These are phyloP conservation scores for Xerus rutilus DNA, from an alignment of 2,797 vertebrate species.

Conservation along the genomic window DNA sequence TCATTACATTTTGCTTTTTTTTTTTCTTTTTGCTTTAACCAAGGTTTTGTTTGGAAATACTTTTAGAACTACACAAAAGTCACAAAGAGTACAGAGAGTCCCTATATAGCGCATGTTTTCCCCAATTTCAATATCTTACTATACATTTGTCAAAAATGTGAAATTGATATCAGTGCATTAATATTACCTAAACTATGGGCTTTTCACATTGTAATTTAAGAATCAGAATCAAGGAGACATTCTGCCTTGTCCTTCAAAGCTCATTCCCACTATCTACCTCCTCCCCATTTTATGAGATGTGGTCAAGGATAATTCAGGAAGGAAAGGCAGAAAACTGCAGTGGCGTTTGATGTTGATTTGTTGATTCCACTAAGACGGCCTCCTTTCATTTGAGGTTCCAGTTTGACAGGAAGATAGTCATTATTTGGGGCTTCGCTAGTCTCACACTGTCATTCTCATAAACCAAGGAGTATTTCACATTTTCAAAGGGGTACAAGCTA, in stretches of 20 bases:
- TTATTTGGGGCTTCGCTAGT: background rate
- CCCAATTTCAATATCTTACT: background rate
- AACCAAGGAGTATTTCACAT: background rate
- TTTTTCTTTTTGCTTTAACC: background rate
- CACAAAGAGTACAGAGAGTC: background rate
- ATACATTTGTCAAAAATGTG: background rate
- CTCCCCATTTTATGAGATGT: background rate
- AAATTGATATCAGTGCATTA: background rate
- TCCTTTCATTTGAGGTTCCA: background rate
- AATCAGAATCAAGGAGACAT: background rate
- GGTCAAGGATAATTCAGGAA: background rate
- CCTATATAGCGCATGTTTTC: background rate
- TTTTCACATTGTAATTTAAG: slow-evolving; percentile 13
- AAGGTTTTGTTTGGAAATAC: background rate
- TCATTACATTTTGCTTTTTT: background rate
- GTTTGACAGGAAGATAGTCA: background rate
- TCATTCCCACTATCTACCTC: background rate
- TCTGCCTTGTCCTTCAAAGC: background rate
- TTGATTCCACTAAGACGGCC: background rate
- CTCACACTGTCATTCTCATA: background rate
- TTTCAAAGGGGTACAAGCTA: background rate
- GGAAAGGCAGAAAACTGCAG: background rate
- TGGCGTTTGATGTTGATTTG: background rate
- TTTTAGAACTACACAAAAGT: background rate
- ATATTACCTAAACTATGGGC: background rate